Percentiles rank a stretch among this genome's conserved stretches.
phyloP scores from a whole-genome alignment of 2,888 invertebrate species.

The Plagodis pulveraria region DNA sequence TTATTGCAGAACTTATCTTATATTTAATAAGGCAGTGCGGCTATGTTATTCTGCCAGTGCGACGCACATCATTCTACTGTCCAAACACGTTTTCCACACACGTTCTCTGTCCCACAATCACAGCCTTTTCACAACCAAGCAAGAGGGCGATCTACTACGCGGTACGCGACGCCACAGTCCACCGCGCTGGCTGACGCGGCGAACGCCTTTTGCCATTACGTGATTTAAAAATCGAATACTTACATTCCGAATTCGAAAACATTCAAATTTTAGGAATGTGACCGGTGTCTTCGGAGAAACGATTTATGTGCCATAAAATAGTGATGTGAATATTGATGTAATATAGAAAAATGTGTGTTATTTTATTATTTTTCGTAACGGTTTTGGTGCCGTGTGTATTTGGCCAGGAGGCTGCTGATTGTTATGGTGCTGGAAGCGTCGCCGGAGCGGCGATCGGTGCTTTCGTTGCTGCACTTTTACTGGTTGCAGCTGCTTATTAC shows the following conservation, averaged over 20 bases:
- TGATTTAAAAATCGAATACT: conserved; percentile 50
- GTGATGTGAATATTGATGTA: conserved; percentile 62
- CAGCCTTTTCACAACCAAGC: conserved; percentile 60
- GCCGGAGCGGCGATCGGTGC: conserved; percentile 90
- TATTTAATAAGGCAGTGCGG: too few species aligned
- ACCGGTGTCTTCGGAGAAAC: conserved; percentile 57
- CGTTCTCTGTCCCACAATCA: conserved; percentile 75
- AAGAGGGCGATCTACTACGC: conserved; percentile 28
- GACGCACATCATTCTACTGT: conserved; percentile 41
- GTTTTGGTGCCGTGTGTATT: conserved; percentile 74
- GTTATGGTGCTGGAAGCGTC: conserved; percentile 89
- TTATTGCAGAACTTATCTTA: too few species aligned
- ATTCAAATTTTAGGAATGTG: conserved; percentile 73
- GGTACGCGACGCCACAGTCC: conserved; percentile 55
- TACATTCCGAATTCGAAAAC: conserved; percentile 57
- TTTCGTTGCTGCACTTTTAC: conserved; percentile 86
- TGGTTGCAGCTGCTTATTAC: conserved; percentile 84
- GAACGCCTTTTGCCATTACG: conserved; percentile 54
- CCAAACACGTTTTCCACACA: conserved; percentile 76
- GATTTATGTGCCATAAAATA: conserved; percentile 75
- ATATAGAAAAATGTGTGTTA: conserved; percentile 71
- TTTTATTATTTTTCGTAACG: conserved; percentile 74
- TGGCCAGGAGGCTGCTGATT: conserved; percentile 77
- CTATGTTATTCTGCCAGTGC: not conserved
- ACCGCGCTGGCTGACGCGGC: conserved; percentile 72